Evolutionary conservation across 1,140 invertebrate species (phyloP), one percentile per base, ranked within the genome.

Genomic region (Zeugodacus cucurbitae): DNA sequence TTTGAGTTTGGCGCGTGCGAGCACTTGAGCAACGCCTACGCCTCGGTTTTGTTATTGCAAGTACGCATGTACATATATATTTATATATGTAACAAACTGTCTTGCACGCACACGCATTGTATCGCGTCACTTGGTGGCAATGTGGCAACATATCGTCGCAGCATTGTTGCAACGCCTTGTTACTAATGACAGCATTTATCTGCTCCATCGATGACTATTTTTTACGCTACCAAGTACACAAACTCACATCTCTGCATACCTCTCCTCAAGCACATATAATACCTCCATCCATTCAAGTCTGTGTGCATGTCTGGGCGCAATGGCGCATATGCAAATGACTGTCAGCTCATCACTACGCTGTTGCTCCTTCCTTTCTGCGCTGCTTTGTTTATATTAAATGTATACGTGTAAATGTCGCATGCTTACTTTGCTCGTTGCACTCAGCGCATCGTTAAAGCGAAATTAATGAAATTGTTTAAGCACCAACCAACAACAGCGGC

Each of bases 401-500:
- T 26, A 0, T 54, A 54, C 20, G 48, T 54, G 14, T 48, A 14
- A 3, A 14, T 54, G 48, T 54, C 7, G 67, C 32, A 4, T 41
- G 20, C 34, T 5, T 74, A 22, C 37, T 74, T 41, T 37, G 48
- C 48, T 41, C 20, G 64, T 82, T 82, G n/a, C 74, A 82, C n/a
- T 48, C 74, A 82, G 44, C 74, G 34, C 34, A 29, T 82, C 74
- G 74, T 82, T 82, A 82, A 82, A 82, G 74, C 17, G 44, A 82
- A 82, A 82, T 82, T 82, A 82, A 82, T 82, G 41, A 82, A 82
- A 82, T 82, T 82, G 41, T 82, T 82, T 82, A 44, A 82, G 10
- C 10, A 8, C 22, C 29, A 26, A n/a, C n/a, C 74, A 82, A 29
- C n/a, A 11, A 48, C 37, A n/a, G n/a, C n/a, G n/a, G n/a, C n/a